phyloP scores from a whole-genome alignment of 2,797 vertebrate species.

The Gymnoscopelus microlampas region DNA sequence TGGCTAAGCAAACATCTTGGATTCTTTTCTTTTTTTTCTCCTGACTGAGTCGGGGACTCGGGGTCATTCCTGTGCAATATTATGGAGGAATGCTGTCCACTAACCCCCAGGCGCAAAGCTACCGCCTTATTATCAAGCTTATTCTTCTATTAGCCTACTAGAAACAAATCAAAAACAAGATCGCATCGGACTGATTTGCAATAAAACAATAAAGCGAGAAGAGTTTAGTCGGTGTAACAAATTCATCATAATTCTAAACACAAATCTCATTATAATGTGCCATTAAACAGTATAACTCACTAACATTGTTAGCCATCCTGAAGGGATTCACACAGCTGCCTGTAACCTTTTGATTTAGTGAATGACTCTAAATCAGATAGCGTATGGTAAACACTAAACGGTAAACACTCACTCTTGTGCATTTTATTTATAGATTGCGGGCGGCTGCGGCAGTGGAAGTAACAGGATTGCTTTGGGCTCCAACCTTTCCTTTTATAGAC shows the following conservation, averaged over 20 bases:
- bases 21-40: conserved; percentile 36
- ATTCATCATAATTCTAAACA: no score
- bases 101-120: conserved; percentile 28
- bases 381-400: no score
- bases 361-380: conserved; percentile 42
- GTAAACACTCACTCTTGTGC: conserved; percentile 34
- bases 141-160: not conserved
- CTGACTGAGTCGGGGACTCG: conserved; percentile 24
- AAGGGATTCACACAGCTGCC: conserved; percentile 21
- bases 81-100: conserved; percentile 52
- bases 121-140: conserved; percentile 12
- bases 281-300: no score
- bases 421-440: conserved; percentile 49
- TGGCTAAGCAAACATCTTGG: conserved; percentile 35
- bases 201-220: not conserved
- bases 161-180: not conserved
- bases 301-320: not conserved
- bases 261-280: no score
- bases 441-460: conserved; percentile 13
- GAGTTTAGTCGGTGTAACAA: not conserved
- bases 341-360: conserved; percentile 23
- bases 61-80: conserved; percentile 43
- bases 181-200: not conserved
- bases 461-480: conserved; percentile 15
- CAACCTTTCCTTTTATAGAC: not conserved